Base-by-base conservation (phyloP, 1,140 invertebrate species). In the Brachionus koreanus region DNA sequence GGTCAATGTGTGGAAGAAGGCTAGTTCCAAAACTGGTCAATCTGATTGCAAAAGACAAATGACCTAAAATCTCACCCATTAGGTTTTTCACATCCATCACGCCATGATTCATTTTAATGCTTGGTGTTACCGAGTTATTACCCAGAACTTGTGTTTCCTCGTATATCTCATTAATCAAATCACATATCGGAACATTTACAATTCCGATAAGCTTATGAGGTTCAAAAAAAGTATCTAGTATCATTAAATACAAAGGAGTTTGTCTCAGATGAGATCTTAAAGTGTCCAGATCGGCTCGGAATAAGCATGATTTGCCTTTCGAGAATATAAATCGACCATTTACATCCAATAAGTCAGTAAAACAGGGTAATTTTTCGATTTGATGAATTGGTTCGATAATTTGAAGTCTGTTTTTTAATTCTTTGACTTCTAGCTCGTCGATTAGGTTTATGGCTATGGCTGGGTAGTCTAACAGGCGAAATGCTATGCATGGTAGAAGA, bases 131-230 rank as follows among this genome's bases (percentile, higher is more conserved):
- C 7, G n/a, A 46, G 10, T 74, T 43, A 23, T 74, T 74, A 7
- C 33, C 69, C 25, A 25, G 13, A 9, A 43, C 69, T 29, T 46
- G 23, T 29, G 69, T 49, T 25, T 79, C 76, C 12, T 65, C 13
- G 29, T 65, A 39, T 19, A 79, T 57, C 57, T 79, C 61, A 7
- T 61, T 25, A 16, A 79, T 79, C 19, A 65, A 10, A n/a, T 42
- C 61, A 9, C 3, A 23, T n/a, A 79, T 10, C 5, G 76, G 76
- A 16, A 79, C 76, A 25, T 7, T 33, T 3, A 65, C 61, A 2
- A 33, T 79, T n/a, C 49, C 76, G 25, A 79, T 79, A 25, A 79
- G 49, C 37, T 79, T 79, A 43, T 79, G 49, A 29, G 76, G 76
- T 42, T 79, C 76, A 42, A 61, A 63, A 57, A 79, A 57, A 23